Conservation (phyloP, 2,113 vertebrate species). For the Mionectes macconnelli region DNA sequence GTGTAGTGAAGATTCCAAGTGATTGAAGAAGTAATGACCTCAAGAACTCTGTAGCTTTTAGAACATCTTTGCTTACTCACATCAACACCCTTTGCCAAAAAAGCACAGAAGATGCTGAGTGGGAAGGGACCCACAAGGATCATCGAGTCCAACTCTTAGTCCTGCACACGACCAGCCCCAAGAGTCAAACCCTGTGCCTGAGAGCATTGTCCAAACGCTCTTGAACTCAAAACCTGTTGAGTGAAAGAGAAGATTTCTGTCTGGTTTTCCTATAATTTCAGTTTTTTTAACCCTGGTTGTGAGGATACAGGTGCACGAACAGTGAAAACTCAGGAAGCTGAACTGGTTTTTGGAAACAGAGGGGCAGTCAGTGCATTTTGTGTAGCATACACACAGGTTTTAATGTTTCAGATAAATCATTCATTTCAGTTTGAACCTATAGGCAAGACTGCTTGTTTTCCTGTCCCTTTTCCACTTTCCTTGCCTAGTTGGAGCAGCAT, state of each 20-base stretch:
- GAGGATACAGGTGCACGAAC: neutral
- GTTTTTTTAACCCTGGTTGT: accelerated
- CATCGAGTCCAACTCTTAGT: neutral
- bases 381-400: neutral
- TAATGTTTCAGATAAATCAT: neutral
- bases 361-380: neutral
- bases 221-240: neutral
- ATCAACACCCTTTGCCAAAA: neutral
- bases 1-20: neutral
- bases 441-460: neutral
- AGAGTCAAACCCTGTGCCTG: neutral
- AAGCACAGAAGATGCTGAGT: neutral
- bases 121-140: neutral
- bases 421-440: neutral
- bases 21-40: neutral
- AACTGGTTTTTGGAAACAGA: neutral
- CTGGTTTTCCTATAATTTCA: neutral
- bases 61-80: neutral
- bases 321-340: neutral
- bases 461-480: neutral
- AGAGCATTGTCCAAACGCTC: neutral
- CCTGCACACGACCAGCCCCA: neutral
- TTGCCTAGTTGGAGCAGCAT: neutral
- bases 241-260: neutral
- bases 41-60: neutral